Evolutionary conservation across 1,140 invertebrate species (phyloP).

Genomic region (Neodiprion lecontei): DNA sequence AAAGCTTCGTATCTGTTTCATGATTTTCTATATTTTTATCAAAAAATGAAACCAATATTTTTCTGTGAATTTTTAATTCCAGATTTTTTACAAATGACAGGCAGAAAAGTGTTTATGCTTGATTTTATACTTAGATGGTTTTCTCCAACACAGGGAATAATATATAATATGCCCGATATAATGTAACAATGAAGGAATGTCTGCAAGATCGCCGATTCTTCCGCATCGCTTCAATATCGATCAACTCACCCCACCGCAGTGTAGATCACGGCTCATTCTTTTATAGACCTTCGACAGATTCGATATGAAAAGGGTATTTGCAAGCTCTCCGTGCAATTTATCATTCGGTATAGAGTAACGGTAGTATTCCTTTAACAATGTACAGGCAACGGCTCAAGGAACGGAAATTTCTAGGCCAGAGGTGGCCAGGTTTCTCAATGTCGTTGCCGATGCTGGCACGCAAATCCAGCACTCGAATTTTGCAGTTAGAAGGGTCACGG

Average conservation of each 20-base stretch:
- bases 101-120: too few species aligned
- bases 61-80: background rate
- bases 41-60: background rate
- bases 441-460: background rate
- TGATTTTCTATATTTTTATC: too few species aligned
- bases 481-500: too few species aligned
- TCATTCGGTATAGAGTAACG: background rate
- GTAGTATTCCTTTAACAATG: background rate
- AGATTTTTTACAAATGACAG: too few species aligned
- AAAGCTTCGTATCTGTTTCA: too few species aligned
- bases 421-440: background rate
- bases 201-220: background rate
- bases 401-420: too few species aligned
- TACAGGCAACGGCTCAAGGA: background rate
- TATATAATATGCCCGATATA: background rate
- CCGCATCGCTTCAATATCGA: background rate
- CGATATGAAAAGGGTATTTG: background rate
- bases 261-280: background rate
- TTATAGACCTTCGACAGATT: background rate
- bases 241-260: background rate
- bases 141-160: background rate
- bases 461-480: background rate
- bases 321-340: constrained; percentile 4
- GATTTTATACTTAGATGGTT: too few species aligned
- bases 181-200: background rate